These are phyloP conservation scores for Smutsia temminckii DNA, from an alignment of 2,797 vertebrate genomes.

Conservation along the genomic window DNA sequence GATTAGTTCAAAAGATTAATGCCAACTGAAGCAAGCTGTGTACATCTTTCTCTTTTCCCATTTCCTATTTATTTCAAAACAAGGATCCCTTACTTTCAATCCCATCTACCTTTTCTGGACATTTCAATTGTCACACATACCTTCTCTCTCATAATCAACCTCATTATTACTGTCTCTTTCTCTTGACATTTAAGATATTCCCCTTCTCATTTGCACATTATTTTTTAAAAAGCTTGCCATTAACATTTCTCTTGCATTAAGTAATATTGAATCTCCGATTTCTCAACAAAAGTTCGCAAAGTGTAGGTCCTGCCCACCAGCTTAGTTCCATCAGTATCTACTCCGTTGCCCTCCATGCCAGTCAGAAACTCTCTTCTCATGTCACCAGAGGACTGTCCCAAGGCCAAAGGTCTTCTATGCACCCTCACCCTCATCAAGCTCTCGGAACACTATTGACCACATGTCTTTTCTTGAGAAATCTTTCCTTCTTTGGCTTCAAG, in stretches of 20 bases:
- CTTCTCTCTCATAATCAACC: neutral
- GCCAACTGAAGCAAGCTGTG: neutral
- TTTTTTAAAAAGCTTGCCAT: neutral
- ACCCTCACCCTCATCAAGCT: neutral
- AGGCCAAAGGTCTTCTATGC: too few relatives aligned
- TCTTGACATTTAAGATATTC: neutral
- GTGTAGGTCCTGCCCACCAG: accelerated
- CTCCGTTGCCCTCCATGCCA: neutral
- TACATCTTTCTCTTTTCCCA: neutral
- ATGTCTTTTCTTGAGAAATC: neutral
- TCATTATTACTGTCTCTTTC: neutral
- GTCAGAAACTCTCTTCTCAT: neutral
- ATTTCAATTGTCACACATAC: neutral
- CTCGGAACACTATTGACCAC: neutral
- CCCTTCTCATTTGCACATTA: neutral
- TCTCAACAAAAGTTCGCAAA: neutral
- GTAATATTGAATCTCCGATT: neutral
- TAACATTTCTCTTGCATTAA: neutral
- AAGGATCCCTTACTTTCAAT: neutral
- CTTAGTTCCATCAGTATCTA: neutral
- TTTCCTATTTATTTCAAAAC: neutral
- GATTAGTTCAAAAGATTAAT: neutral
- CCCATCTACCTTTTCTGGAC: neutral
- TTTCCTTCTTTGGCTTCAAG: neutral
- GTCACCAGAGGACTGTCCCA: too few relatives aligned